Evolutionary conservation across 2,888 invertebrate genomes (phyloP).

Genomic region (Folsomia candida): DNA sequence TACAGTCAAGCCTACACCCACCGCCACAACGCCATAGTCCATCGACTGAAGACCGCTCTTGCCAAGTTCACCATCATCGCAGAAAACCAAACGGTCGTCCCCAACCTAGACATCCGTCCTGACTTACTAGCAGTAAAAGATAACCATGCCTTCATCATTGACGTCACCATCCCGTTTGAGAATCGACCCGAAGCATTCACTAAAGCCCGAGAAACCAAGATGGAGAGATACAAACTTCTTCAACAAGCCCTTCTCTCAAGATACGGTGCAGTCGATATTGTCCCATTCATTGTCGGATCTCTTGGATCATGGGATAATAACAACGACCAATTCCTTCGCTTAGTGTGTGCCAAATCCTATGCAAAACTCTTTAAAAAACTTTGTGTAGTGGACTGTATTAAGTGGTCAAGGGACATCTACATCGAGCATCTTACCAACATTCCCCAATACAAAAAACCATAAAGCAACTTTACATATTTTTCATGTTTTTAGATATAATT

Average conservation of each 20-base stretch:
- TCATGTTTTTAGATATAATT: too few species aligned
- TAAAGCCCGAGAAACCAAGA: conserved; percentile 47
- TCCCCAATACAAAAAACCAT: conserved; percentile 40
- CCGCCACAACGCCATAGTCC: conserved; percentile 50
- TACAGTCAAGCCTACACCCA: conserved; percentile 42
- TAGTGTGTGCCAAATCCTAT: too few species aligned
- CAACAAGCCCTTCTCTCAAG: conserved; percentile 28
- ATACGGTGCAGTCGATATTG: conserved; percentile 38
- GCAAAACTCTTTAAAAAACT: conserved; percentile 31
- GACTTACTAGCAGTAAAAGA: conserved; percentile 49
- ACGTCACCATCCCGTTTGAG: conserved; percentile 52
- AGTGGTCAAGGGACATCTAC: conserved; percentile 53
- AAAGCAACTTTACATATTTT: neutral
- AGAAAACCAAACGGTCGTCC: conserved; percentile 49
- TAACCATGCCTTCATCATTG: conserved; percentile 49
- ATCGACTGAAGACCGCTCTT: conserved; percentile 42
- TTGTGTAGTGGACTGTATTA: conserved; percentile 51
- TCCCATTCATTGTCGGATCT: conserved; percentile 51
- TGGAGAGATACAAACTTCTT: conserved; percentile 41
- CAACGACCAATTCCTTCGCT: conserved; percentile 49
- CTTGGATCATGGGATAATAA: conserved; percentile 52
- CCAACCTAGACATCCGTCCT: conserved; percentile 38
- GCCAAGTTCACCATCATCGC: conserved; percentile 50
- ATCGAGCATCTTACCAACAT: conserved; percentile 52
- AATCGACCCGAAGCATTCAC: conserved; percentile 48